Conservation (phyloP, 2,113 vertebrate species). For the Romanogobio albipinnatus region DNA sequence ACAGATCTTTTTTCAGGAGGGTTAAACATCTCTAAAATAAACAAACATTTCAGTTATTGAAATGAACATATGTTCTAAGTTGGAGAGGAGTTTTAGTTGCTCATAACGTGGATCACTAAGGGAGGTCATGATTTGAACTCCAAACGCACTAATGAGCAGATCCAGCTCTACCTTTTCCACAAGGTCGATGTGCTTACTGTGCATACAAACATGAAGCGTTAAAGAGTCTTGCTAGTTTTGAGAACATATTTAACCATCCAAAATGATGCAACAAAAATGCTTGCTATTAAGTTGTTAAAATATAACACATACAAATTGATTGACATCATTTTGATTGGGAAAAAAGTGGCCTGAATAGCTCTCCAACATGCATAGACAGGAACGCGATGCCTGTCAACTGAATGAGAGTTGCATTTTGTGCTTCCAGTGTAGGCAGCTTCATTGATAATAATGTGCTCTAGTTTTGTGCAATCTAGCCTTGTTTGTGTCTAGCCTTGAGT, state of each 20-base stretch:
- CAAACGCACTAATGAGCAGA: conserved; percentile 3
- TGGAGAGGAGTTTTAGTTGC: neutral
- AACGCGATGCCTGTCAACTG: neutral
- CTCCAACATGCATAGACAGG: neutral
- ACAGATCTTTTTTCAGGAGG: neutral
- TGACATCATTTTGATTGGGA: neutral
- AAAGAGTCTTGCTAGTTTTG: neutral
- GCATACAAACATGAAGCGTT: neutral
- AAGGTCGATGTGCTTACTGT: neutral
- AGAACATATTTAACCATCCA: neutral
- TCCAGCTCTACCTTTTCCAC: neutral
- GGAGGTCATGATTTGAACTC: neutral
- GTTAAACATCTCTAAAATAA: neutral
- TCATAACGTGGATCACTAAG: neutral
- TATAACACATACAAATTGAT: neutral
- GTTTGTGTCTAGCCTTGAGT: neutral
- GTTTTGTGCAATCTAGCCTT: neutral
- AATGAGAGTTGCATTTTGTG: neutral
- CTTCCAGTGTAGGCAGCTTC: neutral
- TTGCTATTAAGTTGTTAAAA: neutral
- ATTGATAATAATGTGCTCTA: conserved; percentile 2
- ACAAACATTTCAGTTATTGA: neutral
- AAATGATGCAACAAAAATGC: neutral
- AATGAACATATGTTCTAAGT: neutral
- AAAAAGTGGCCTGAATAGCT: neutral